phyloP scores from a whole-genome alignment of 2,797 vertebrate genomes.

The Ispidina lecontei region DNA sequence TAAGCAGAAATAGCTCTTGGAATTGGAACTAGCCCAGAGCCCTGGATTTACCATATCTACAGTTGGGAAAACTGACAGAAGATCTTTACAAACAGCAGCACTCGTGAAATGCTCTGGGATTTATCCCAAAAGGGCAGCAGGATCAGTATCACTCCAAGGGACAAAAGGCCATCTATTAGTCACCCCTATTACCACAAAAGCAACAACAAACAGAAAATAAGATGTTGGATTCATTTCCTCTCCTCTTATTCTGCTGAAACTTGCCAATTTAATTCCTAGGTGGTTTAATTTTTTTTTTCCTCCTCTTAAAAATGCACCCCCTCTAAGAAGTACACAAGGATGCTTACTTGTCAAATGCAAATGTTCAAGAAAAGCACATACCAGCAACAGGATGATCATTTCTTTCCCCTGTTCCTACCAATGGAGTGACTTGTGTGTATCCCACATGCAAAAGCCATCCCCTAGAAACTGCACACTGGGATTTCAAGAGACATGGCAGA shows the following conservation, averaged over 20 bases:
- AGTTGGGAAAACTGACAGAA: constrained; percentile 48
- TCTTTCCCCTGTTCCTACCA: background rate
- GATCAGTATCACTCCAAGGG: background rate
- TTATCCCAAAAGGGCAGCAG: background rate
- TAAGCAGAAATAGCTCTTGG: constrained; percentile 45
- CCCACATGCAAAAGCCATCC: constrained; percentile 51
- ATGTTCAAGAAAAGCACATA: constrained; percentile 21
- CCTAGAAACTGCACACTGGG: constrained; percentile 24
- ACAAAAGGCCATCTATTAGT: background rate
- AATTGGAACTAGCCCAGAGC: constrained; percentile 47
- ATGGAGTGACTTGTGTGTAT: constrained; percentile 5
- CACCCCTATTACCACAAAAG: background rate
- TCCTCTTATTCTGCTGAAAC: background rate
- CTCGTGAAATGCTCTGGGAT: background rate
- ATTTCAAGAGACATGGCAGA: background rate
- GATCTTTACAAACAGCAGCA: constrained; percentile 45
- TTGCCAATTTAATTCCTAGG: constrained; percentile 46
- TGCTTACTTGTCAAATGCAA: constrained; percentile 63
- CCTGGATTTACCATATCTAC: constrained; percentile 23
- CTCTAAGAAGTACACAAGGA: constrained; percentile 43
- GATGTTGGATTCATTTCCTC: background rate
- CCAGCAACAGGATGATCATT: background rate
- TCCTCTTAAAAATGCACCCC: background rate
- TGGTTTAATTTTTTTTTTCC: background rate
- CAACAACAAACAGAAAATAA: constrained; percentile 6